Evolutionary conservation across 2,113 vertebrate species (phyloP).

Genomic region (Megatriorchis doriae): DNA sequence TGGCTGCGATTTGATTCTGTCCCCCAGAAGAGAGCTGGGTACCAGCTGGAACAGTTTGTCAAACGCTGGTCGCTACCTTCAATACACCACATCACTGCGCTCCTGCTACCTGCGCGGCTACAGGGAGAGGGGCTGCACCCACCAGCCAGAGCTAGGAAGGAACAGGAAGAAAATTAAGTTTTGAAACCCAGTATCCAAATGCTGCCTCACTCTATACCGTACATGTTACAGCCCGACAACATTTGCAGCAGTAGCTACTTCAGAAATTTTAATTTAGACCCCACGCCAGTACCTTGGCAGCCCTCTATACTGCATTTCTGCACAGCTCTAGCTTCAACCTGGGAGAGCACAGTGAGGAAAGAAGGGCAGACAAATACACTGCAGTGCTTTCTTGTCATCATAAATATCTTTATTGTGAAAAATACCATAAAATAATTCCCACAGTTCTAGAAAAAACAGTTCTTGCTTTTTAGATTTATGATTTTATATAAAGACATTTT

Average conservation of each 20-base stretch:
- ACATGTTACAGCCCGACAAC: neutral
- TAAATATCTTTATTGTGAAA: constrained; percentile 82
- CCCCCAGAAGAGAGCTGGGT: neutral
- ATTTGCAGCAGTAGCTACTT: neutral
- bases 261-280: too few relatives aligned
- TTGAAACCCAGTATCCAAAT: neutral
- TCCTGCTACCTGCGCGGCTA: neutral
- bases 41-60: accelerated
- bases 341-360: neutral
- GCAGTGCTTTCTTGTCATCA: constrained; percentile 50
- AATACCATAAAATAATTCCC: constrained; percentile 76
- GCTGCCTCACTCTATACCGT: neutral
- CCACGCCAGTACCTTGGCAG: accelerated
- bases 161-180: accelerated
- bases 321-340: neutral
- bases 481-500: constrained; percentile 64
- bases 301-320: accelerated
- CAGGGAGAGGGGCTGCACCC: neutral
- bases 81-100: accelerated
- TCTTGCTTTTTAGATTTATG: constrained; percentile 40
- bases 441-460: constrained; percentile 67
- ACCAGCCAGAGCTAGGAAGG: too few relatives aligned
- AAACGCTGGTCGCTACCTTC: accelerated
- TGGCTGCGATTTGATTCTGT: accelerated
- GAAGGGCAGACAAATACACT: neutral